phyloP scores from a whole-genome alignment of 2,113 vertebrate genomes.

The Callionymus lyra region DNA sequence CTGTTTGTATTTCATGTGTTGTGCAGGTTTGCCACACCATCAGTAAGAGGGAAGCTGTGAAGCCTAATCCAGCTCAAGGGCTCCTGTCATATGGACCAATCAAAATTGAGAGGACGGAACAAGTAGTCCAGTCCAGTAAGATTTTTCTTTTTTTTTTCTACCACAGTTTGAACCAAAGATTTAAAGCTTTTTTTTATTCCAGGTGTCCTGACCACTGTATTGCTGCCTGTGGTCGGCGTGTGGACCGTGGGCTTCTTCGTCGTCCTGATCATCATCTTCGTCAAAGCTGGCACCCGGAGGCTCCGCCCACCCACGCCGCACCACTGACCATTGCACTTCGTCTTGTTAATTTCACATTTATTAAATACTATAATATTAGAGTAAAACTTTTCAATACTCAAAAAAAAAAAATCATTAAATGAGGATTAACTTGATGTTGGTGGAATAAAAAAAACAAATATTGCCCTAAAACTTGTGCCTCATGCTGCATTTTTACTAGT shows the following conservation, averaged over 20 bases:
- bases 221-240: constrained; percentile 45
- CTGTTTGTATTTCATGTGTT: too few relatives aligned
- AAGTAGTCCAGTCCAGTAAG: constrained; percentile 39
- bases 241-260: constrained; percentile 57
- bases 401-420: too few relatives aligned
- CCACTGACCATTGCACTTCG: background rate
- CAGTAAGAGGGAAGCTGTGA: constrained; percentile 49
- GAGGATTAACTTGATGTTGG: too few relatives aligned
- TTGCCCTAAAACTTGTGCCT: too few relatives aligned
- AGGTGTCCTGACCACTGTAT: constrained; percentile 40
- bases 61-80: constrained; percentile 20
- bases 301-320: background rate
- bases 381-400: background rate
- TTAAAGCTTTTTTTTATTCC: constrained; percentile 5
- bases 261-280: constrained; percentile 48
- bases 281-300: constrained; percentile 47
- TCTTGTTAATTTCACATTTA: background rate
- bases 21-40: constrained; percentile 6
- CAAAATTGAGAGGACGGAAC: constrained; percentile 36
- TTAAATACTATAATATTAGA: constrained; percentile 17
- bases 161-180: too few relatives aligned
- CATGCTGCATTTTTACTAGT: too few relatives aligned
- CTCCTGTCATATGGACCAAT: constrained; percentile 67
- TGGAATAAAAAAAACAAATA: too few relatives aligned
- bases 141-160: too few relatives aligned